Evolutionary conservation across 2,797 vertebrate species (phyloP), one percentile per base, ranked within the genome.

Genomic region (Microcaecilia unicolor): DNA sequence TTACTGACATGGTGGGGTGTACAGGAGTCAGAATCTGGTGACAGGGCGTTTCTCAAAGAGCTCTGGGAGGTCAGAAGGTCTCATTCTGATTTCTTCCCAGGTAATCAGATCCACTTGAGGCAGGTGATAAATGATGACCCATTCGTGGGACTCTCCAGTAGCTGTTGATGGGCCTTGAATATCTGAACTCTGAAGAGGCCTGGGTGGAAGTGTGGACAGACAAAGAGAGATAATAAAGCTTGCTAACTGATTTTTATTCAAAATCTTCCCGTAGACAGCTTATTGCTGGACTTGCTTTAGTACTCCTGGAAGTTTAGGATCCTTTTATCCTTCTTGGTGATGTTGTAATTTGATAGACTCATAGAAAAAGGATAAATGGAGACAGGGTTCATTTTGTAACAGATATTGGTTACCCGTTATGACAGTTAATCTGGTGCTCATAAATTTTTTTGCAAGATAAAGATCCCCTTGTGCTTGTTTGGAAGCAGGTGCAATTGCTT

Each of bases 111-210:
- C 76, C 70, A 67, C 48, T 67, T 81, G 75, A 87, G 85, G 81
- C 70, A 79, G 70, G 84, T 88, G 85, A 86, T 82, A 88, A 88
- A 88, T 84, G 81, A 83, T 78, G 70, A 78, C 79, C 75, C 79
- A 73, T 86, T 75, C 82, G 77, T 77, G 80, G 74, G 70, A 74
- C 70, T 66, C 67, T 60, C 74, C 31, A 70, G 67, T 78, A 70
- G 74, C 74, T 83, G n/a, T 80, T 60, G 51, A 70, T 77, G 69
- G 80, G 63, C 70, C 42, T 20, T 27, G 25, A 28, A 14, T 28
- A 17, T 41, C 55, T 41, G 47, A 58, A 43, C 36, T 29, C 40
- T 58, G 31, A n/a, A 56, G 35, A 27, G 35, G 55, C 28, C 28
- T 35, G 45, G 33, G 35, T 35, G 55, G 32, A 61, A 56, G 47